Base-by-base conservation (phyloP, 2,113 vertebrate species). In the Tapirus terrestris region DNA sequence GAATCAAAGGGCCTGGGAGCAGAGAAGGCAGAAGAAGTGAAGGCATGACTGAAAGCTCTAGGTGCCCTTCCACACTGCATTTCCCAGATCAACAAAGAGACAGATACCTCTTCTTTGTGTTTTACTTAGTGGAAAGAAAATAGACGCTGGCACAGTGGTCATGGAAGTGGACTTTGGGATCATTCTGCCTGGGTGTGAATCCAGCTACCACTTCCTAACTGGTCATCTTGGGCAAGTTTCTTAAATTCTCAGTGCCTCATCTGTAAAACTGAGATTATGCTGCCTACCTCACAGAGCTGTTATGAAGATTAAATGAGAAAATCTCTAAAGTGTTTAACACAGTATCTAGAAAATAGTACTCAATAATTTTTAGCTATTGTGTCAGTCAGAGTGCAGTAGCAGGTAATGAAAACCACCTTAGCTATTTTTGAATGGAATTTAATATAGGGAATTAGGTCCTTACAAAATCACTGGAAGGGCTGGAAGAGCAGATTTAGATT, bases 351-450 rank as follows among this genome's bases (percentile, higher is more conserved):
- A 67, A 81, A 58, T 5, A 63, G 25, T 43, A 70, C 23, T 68
- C 14, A 56, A 45, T 48, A 21, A 25, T 43, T 68, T 75, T 96
- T 79, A 63, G 48, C 43, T 90, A 31, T 61, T 89, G 3, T 68
- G 31, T 82, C 29, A 82, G 33, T 76, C 14, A 68, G 63, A 43
- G 48, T 61, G 6, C 17, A 23, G 31, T 31, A 82, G 27, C 8
- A 83, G 89, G 17, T 76, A 63, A 91, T 45, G 68, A 95, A 93
- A 94, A 67, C 39, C 68, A 87, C 23, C 20, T 53, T 63, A 75
- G 12, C 17, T 68, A 45, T 76, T 88, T 93, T 45, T 48, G 31
- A 84, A 75, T 80, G 76, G 58, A 92, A 73, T 84, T 83, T 75
- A 76, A 85, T 29, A 58, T 20, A 72, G 33, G 23, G 33, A 91